These are phyloP conservation scores for Rostratula benghalensis DNA, from an alignment of 2,113 vertebrate species.

Conservation along the genomic window DNA sequence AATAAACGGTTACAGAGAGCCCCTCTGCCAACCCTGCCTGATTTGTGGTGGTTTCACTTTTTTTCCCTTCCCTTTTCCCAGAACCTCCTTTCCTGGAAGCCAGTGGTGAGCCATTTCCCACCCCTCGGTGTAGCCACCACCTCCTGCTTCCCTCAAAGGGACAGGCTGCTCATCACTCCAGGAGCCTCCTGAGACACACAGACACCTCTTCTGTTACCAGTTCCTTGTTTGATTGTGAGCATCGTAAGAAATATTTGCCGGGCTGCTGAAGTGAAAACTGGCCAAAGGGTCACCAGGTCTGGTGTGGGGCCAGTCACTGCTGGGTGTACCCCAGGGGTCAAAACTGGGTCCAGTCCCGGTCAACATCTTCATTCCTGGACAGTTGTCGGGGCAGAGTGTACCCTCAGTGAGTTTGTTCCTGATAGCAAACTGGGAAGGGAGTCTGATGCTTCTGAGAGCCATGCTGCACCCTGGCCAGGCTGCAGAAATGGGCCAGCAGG, in stretches of 20 bases:
- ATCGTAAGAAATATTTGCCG: accelerated
- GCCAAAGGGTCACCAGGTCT: background rate
- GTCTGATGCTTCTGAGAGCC: background rate
- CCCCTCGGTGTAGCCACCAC: background rate
- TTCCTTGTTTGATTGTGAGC: background rate
- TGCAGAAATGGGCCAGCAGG: background rate
- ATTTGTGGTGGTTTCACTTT: background rate
- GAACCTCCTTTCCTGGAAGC: background rate
- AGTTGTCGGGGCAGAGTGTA: background rate
- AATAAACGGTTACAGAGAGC: background rate
- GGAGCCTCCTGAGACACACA: background rate
- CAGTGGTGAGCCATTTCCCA: background rate
- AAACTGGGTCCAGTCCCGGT: background rate
- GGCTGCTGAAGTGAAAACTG: background rate
- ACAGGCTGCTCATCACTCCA: accelerated
- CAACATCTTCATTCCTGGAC: background rate
- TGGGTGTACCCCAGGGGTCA: background rate
- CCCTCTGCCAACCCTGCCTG: background rate
- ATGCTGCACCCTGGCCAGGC: background rate
- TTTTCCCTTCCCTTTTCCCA: background rate
- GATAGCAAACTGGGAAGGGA: background rate
- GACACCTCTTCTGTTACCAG: background rate
- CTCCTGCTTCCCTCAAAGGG: background rate
- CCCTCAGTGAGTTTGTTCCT: background rate
- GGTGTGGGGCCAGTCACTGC: background rate